Base-by-base conservation (phyloP, 2,888 invertebrate species). In the Crocallis elinguaria region DNA sequence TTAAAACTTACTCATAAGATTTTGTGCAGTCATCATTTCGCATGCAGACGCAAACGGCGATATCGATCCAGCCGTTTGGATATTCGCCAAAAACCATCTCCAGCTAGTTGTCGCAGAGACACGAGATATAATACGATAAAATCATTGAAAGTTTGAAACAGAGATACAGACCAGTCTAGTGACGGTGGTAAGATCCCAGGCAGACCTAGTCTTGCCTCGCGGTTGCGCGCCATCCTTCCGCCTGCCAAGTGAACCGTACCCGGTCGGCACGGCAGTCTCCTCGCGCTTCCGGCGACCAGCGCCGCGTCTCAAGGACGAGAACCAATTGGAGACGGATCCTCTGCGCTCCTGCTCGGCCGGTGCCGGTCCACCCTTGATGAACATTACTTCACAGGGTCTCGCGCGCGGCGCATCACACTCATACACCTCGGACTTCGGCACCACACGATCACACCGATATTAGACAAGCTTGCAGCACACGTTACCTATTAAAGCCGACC, bases 301-400 rank as follows among this genome's bases (percentile, higher is more conserved):
- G 84, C 93, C 81, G 63, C 96, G 93, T 69, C 95, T 94, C 77
- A 96, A 81, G 60, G 96, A 96, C 62, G 95, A 95, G 84, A 96
- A 96, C 96, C 96, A 96, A 82, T 94, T 95, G 66, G 94, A 93
- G 57, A 95, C 94, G 66, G 94, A 94, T 69, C 94, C 94, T 62
- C 94, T 94, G 67, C 94, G 93, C 79, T 94, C 94, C 66, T 94
- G 92, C 67, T 93, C 88, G 73, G 82, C 85, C 77, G 85, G 71
- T 67, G 78, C 84, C 66, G 87, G 85, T 73, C 84, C 89, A 68
- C 83, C 85, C 72, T 92, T 92, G 82, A 92, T 92, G 69, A 92
- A 92, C 92, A 92, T 92, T 71, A 88, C 88, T 90, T 79, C 79
- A 79, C 81, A 67, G 76, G 71, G 75, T 77, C 77, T 71, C 75